Base-by-base conservation (phyloP, 1,140 invertebrate genomes). In the Leucophenga varia region DNA sequence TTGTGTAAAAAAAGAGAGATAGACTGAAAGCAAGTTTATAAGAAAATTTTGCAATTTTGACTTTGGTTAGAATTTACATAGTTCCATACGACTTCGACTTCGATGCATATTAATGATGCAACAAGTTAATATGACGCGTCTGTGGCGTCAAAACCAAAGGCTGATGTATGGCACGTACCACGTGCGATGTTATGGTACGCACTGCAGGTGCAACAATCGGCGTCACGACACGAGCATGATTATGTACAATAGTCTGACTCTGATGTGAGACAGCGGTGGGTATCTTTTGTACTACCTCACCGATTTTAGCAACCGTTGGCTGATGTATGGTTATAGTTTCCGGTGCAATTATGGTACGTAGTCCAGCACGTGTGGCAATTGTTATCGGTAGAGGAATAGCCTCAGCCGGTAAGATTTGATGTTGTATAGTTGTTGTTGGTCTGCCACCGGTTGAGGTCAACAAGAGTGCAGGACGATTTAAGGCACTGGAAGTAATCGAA, bases 241-340 rank as follows among this genome's bases (percentile, higher is more conserved):
- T 61, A 13, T 76, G 75, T 22, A 80, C 74, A 25, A 80, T 70
- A 7, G 81, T 76, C 59, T 79, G 81, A 63, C 77, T 79, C 55
- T 81, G 80, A 51, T 77, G 77, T 12, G 72, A 77, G 32, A 75
- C 49, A 1, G 72, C 71, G 3, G 72, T 74, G 31, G 72, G 74
- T 20, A 77, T 69, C 63, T 73, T 54, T 64, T 69, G 59, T 35
- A 74, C 67, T 22, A 73, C 50, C 30, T 71, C 71, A 1, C 71
- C 71, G 19, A 74, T 54, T 30, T 55, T 57, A 31, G 67, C 64
- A 20, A 74, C 39, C 8, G 59, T 31, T 1, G 71, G 64, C 40
- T 74, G 64, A 43, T 63, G 67, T n/a, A 74, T 61, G 31, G 63
- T 73, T 6, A 55, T 47, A n/a, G 53, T 55, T 22, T 55, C 53